These are phyloP conservation scores for Gortyna flavago DNA, from an alignment of 2,888 invertebrate species.

Conservation along the genomic window DNA sequence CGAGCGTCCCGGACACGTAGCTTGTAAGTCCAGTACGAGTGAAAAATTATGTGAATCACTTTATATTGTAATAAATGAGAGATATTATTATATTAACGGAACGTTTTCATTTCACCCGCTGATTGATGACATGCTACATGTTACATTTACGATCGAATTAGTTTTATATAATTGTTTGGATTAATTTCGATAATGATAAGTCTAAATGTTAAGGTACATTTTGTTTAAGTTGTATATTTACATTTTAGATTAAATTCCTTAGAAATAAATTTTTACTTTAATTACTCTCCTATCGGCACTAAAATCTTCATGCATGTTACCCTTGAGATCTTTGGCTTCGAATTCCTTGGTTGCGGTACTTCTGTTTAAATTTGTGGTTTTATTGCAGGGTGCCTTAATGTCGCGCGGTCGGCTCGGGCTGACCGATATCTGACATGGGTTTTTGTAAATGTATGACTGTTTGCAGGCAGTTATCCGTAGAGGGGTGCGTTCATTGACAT, in stretches of 20 bases:
- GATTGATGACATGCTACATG: slow-evolving; percentile 60
- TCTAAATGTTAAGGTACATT: slow-evolving; percentile 70
- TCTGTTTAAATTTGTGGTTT: slow-evolving; percentile 70
- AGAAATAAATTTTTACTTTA: slow-evolving; percentile 71
- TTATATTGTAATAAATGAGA: slow-evolving; percentile 77
- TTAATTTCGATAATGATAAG: slow-evolving; percentile 71
- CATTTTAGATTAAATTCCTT: slow-evolving; percentile 80
- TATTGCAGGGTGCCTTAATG: slow-evolving; percentile 68
- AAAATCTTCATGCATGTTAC: slow-evolving; percentile 75
- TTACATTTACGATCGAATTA: slow-evolving; percentile 61
- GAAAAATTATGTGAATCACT: slow-evolving; percentile 78
- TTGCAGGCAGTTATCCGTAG: slow-evolving; percentile 55
- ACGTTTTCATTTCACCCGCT: slow-evolving; percentile 79
- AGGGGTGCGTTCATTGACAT: slow-evolving; percentile 63
- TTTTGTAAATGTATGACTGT: slow-evolving; percentile 46
- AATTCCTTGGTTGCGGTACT: slow-evolving; percentile 77
- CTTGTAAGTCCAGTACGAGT: slow-evolving; percentile 69
- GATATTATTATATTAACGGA: slow-evolving; percentile 73
- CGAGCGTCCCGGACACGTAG: slow-evolving; percentile 66
- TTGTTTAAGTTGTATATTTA: slow-evolving; percentile 77
- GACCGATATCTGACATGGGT: slow-evolving; percentile 45
- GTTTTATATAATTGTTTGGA: slow-evolving; percentile 68
- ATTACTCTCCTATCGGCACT: slow-evolving; percentile 70
- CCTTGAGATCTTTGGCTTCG: slow-evolving; percentile 69
- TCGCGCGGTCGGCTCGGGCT: slow-evolving; percentile 55